Evolutionary conservation across 2,113 vertebrate genomes (phyloP).

Genomic region (Agapornis roseicollis): DNA sequence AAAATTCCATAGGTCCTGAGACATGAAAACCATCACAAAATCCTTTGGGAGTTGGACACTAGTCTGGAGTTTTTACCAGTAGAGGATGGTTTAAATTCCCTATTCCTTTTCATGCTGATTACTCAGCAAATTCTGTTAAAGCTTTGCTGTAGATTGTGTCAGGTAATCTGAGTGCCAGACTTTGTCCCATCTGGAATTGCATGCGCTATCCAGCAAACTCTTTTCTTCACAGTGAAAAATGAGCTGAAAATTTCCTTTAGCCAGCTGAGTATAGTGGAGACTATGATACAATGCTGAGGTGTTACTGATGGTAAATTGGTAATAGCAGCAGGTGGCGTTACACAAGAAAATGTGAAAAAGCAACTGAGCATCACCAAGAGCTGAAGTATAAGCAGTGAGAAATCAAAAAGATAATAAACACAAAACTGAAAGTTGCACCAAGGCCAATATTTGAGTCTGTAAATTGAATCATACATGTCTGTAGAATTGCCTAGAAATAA

Average conservation of each 20-base stretch:
- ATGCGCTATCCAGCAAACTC: background rate
- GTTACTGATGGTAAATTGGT: background rate
- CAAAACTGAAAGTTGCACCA: background rate
- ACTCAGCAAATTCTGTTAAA: background rate
- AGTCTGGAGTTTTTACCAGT: background rate
- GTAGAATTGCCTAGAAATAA: background rate
- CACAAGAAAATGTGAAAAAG: background rate
- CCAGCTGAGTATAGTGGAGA: background rate
- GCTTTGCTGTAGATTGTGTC: background rate
- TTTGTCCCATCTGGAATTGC: background rate
- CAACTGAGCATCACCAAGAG: background rate
- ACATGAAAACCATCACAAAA: background rate
- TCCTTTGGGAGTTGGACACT: background rate
- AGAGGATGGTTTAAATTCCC: background rate
- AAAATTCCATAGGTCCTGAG: conserved; percentile 1
- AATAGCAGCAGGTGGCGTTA: background rate
- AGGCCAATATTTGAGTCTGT: background rate
- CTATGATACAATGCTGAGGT: background rate
- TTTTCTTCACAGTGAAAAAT: background rate
- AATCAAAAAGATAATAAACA: background rate
- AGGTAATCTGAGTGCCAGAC: background rate
- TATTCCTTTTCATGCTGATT: background rate
- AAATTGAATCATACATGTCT: background rate
- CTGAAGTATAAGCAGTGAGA: background rate
- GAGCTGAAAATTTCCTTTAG: background rate